Evolutionary conservation across 2,888 invertebrate species (phyloP), one percentile per base, ranked within the genome.

Genomic region (Parochlus steinenii): DNA sequence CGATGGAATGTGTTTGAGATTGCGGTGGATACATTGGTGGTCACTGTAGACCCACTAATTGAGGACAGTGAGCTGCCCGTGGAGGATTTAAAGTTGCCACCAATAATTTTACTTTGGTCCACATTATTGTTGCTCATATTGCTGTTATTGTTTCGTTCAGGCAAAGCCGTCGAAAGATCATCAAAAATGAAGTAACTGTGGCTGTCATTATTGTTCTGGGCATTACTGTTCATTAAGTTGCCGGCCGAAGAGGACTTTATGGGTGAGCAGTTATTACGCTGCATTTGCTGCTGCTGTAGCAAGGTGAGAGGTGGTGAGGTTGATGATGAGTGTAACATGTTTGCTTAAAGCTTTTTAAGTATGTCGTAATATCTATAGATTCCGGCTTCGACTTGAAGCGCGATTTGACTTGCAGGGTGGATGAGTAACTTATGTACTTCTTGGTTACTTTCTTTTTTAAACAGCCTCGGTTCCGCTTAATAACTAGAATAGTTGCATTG

Each of bases 61-160:
- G 26, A 20, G 14, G 36, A 36, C 6, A 32, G 12, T 33, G 33
- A 24, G 38, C 28, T 27, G 32, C 18, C 30, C 24, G 36, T 32
- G 33, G 34, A 39, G 18, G 23, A 35, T 16, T 27, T 38, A 28
- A 10, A 28, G 29, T 34, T 41, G 20, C 33, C 33, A 22, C 32
- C 35, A 20, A 39, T 32, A 19, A 39, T 37, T 39, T 39, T 37
- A 37, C 31, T 34, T 42, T 36, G 40, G 41, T 31, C 41, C 39
- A 23, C 37, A 43, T 26, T 35, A 48, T 46, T 5, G 4, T 6
- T 40, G 54, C 44, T 41, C 47, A 43, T 43, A 46, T 35, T 31
- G 40, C 37, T 39, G 34, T 41, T 41, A 33, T 38, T 35, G 29
- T 35, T 29, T 17, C 42, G 39, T 33, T 44, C 41, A 31, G 43